A percentile compares a stretch with the other conserved stretches of the same genome.
phyloP scores from a whole-genome alignment of 1,140 invertebrate genomes.

The Polypedilum vanderplanki region DNA sequence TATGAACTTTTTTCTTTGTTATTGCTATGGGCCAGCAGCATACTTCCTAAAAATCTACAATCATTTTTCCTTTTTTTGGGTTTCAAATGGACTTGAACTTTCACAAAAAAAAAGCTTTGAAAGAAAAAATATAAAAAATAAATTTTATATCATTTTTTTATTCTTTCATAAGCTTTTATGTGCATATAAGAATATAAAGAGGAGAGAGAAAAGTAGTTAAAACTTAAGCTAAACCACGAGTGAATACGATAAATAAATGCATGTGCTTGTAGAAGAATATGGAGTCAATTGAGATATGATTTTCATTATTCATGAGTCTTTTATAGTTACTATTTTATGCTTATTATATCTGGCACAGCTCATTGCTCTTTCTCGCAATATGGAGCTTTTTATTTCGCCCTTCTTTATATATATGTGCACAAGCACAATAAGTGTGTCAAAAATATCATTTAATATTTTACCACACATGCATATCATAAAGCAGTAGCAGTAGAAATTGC shows the following conservation, averaged over 20 bases:
- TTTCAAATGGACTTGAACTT: no score
- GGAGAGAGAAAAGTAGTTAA: not conserved
- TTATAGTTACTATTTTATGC: conserved; percentile 14
- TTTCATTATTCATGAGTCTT: conserved; percentile 10
- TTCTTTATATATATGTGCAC: no score
- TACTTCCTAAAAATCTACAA: no score
- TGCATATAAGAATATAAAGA: not conserved
- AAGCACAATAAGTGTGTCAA: not conserved
- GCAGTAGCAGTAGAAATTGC: no score
- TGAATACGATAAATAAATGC: not conserved
- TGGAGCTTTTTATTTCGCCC: no score
- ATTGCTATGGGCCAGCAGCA: no score
- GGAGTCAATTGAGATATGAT: conserved; percentile 9
- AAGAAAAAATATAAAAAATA: not conserved
- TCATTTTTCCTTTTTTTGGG: no score
- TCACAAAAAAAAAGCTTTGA: not conserved
- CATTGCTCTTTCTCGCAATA: not conserved
- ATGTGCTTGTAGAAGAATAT: not conserved
- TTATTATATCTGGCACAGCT: conserved; percentile 17
- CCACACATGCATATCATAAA: not conserved
- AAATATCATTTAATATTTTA: not conserved
- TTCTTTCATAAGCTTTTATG: not conserved
- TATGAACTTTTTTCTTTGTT: no score
- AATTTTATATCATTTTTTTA: not conserved
- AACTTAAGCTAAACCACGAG: not conserved